Conservation (phyloP, 2,888 invertebrate genomes). For the Heliconius hortense region DNA sequence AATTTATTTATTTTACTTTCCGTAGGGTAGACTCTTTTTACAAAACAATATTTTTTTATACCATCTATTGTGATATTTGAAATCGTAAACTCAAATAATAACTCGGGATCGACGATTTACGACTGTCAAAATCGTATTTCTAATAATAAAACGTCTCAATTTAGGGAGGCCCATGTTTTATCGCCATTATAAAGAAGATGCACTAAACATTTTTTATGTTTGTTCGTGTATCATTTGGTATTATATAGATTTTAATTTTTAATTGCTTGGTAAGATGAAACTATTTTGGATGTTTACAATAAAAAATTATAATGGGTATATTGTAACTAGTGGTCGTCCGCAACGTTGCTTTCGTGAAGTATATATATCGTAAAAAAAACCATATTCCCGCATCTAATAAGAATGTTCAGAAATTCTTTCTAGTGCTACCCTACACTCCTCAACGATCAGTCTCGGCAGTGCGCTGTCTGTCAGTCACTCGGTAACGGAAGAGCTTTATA, state of each 20-base stretch:
- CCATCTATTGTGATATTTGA: slow-evolving; percentile 64
- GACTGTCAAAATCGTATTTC: slow-evolving; percentile 78
- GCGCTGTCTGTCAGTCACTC: background rate
- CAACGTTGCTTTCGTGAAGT: too few relatives aligned
- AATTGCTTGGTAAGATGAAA: slow-evolving; percentile 24
- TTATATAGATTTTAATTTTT: slow-evolving; percentile 40
- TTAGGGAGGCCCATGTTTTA: slow-evolving; percentile 75
- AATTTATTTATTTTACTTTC: background rate
- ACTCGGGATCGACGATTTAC: slow-evolving; percentile 70
- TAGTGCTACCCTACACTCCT: too few relatives aligned
- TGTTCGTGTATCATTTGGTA: slow-evolving; percentile 61
- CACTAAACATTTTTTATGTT: slow-evolving; percentile 67
- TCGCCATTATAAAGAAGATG: slow-evolving; percentile 66
- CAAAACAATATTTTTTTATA: slow-evolving; percentile 47
- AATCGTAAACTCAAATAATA: slow-evolving; percentile 75
- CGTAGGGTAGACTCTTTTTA: background rate
- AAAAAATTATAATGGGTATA: background rate
- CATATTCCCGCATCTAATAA: too few relatives aligned
- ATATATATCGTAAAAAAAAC: too few relatives aligned
- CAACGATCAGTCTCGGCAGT: background rate
- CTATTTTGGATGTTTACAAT: background rate
- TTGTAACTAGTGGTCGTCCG: background rate
- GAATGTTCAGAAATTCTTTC: too few relatives aligned
- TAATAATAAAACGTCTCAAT: slow-evolving; percentile 81
- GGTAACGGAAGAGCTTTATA: background rate